Conservation (phyloP, 1,140 invertebrate species). For the Coelopa frigida region DNA sequence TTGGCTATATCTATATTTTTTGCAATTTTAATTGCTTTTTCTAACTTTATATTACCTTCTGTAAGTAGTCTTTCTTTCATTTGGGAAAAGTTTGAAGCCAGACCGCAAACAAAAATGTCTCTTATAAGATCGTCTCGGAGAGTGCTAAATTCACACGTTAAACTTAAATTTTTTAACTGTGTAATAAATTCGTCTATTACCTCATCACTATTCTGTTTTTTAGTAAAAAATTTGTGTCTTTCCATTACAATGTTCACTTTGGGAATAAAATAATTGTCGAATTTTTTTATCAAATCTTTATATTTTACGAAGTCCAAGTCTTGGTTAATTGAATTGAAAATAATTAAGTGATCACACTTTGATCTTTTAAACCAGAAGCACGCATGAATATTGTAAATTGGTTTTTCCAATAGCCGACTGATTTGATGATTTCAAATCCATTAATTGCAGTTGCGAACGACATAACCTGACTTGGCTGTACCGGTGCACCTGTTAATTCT, state of each 20-base stretch:
- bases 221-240: conserved; percentile 22
- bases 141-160: conserved; percentile 18
- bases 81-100: neutral
- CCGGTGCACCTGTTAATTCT: too few species aligned
- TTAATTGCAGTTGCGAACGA: too few species aligned
- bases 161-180: conserved; percentile 17
- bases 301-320: too few species aligned
- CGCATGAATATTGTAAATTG: too few species aligned
- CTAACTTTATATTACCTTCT: neutral
- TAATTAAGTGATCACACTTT: too few species aligned
- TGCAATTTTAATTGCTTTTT: conserved; percentile 4
- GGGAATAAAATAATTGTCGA: conserved; percentile 20
- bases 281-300: too few species aligned
- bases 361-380: too few species aligned
- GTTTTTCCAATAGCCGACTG: too few species aligned
- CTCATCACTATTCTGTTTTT: conserved; percentile 20
- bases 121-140: conserved; percentile 18
- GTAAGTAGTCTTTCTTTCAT: conserved; percentile 9
- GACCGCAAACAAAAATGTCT: conserved; percentile 19
- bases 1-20: neutral
- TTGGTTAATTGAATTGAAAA: too few species aligned
- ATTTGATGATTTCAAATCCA: too few species aligned
- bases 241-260: conserved; percentile 25
- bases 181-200: conserved; percentile 18
- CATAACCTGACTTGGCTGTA: too few species aligned